phyloP scores from a whole-genome alignment of 2,113 vertebrate genomes.

The Malurus elegans region DNA sequence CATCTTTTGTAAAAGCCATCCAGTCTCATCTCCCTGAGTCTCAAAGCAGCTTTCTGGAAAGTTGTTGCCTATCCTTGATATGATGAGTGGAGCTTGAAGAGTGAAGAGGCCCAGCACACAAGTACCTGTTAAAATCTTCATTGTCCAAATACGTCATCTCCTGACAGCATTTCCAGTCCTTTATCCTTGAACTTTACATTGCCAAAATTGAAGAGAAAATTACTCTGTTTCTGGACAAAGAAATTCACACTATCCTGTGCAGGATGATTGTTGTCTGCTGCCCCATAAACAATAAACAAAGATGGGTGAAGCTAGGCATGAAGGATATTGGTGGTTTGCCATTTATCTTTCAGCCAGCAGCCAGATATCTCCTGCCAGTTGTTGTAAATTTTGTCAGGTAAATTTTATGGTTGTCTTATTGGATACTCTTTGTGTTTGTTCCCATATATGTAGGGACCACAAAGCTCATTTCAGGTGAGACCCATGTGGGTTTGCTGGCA shows the following conservation, averaged over 20 bases:
- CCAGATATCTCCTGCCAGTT: not conserved
- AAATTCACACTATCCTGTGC: not conserved
- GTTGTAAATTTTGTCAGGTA: not conserved
- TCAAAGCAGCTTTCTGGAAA: not conserved
- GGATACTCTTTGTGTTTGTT: not conserved
- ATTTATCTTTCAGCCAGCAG: constrained; percentile 26
- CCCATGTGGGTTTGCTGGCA: not conserved
- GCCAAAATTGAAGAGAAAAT: not conserved
- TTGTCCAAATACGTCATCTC: not conserved
- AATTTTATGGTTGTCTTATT: not conserved
- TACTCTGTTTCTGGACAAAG: not conserved
- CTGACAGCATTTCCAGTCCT: not conserved
- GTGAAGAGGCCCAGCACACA: not conserved
- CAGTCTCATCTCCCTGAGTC: not conserved
- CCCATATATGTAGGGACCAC: not conserved
- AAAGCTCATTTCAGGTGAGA: not conserved
- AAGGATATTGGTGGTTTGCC: constrained; percentile 24
- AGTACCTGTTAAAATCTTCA: not conserved
- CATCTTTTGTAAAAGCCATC: not conserved
- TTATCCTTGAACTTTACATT: not conserved
- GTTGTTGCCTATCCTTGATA: not conserved
- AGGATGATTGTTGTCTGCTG: not conserved
- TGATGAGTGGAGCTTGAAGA: not conserved
- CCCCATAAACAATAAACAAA: constrained; percentile 25
- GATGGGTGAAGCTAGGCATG: constrained; percentile 32